Base-by-base conservation (phyloP, 2,888 invertebrate genomes). In the Drosophila subsilvestris region DNA sequence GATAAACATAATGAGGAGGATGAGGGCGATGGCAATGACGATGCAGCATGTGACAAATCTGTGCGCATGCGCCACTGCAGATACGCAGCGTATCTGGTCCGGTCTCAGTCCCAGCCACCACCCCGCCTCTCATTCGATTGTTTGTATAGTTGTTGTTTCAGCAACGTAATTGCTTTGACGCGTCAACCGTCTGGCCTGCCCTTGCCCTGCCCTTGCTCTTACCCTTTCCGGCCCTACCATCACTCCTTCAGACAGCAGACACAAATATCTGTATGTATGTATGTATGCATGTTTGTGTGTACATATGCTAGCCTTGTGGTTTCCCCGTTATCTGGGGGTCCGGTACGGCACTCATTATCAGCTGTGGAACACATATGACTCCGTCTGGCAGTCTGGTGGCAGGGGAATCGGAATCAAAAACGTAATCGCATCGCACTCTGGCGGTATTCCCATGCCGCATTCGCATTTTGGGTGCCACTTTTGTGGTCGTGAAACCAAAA, bases 391-490 rank as follows among this genome's bases (percentile, higher is more conserved):
- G 32, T 14, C 37, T 12, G 37, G 5, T 14, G 14, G 14, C 14
- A 14, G 37, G 37, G 6, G 14, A 5, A 37, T 14, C 14, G n/a
- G 37, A 22, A 22, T 22, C 22, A 22, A 18, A 22, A 14, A 20
- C 7, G 42, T 27, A 56, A 57, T 49, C 37, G 56, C 32, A 42
- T 57, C 47, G 32, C 57, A 37, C 7, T 51, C 27, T 27, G 1
- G 51, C 55, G 63, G 57, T 58, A 58, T 71, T 65, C 71, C 71
- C 71, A 71, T 53, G 57, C 74, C 57, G 68, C 53, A 69, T 12
- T 51, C 44, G 20, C 14, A 48, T 63, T 59, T 59, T 25, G 57
- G 67, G 67, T 44, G 57, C 63, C 53, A 32, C 20, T 58, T 66
- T 67, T 20, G 17, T 42, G 37, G 37, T 6, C 14, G 1, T 12